phyloP scores from a whole-genome alignment of 2,797 vertebrate species.

The Anguilla obscura region DNA sequence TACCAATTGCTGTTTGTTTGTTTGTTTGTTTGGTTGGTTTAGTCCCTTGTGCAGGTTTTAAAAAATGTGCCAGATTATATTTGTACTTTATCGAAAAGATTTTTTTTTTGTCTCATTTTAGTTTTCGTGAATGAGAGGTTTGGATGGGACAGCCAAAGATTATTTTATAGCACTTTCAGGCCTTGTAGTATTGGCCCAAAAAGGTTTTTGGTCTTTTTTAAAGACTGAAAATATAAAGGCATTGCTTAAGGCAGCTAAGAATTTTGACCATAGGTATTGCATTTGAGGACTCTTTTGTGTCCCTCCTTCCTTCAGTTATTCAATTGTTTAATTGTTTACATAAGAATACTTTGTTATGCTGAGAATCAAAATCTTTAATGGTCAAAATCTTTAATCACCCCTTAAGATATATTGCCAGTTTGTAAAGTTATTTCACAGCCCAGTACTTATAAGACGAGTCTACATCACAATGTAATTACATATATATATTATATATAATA shows the following conservation, averaged over 20 bases:
- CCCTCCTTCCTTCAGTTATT: slow-evolving; percentile 2
- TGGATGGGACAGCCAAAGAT: slow-evolving; percentile 79
- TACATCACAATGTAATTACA: neutral
- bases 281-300: slow-evolving; percentile 13
- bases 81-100: slow-evolving; percentile 62
- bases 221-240: slow-evolving; percentile 65
- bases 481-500: neutral
- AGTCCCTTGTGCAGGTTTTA: slow-evolving; percentile 39
- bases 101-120: slow-evolving; percentile 54
- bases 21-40: slow-evolving; percentile 39
- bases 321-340: neutral
- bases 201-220: slow-evolving; percentile 62
- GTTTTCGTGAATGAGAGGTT: slow-evolving; percentile 54
- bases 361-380: neutral
- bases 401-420: neutral
- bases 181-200: slow-evolving; percentile 71
- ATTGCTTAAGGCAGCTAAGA: slow-evolving; percentile 74
- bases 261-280: slow-evolving; percentile 59
- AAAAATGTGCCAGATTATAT: slow-evolving; percentile 66
- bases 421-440: neutral
- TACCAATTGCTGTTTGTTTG: slow-evolving; percentile 11
- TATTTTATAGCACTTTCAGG: slow-evolving; percentile 91
- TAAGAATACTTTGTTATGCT: neutral
- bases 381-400: neutral
- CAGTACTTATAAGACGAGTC: neutral